Evolutionary conservation across 2,113 vertebrate species (phyloP).

Genomic region (Talpa occidentalis): DNA sequence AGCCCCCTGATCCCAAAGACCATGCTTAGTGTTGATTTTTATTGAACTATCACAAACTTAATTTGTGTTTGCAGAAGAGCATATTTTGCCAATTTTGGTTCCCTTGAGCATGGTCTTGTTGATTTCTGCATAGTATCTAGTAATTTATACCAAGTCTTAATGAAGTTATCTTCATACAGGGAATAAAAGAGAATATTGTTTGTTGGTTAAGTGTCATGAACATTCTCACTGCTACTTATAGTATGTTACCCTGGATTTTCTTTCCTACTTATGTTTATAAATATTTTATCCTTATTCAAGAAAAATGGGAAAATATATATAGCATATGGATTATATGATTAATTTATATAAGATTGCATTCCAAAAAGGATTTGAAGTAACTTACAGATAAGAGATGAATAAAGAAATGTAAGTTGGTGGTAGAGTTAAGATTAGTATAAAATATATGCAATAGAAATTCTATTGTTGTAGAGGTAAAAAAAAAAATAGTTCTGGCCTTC

Average conservation of each 20-base stretch:
- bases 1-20: neutral
- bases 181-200: neutral
- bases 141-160: neutral
- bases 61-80: neutral
- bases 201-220: neutral
- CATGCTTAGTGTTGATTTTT: neutral
- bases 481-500: neutral
- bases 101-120: neutral
- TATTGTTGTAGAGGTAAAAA: neutral
- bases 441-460: neutral
- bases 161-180: neutral
- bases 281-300: neutral
- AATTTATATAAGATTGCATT: neutral
- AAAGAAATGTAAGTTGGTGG: neutral
- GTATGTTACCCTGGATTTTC: neutral
- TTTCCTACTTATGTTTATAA: neutral
- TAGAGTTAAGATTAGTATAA: slow-evolving; percentile 8
- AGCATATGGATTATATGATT: neutral
- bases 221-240: neutral
- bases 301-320: neutral
- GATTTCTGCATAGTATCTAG: neutral
- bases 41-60: neutral
- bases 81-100: neutral
- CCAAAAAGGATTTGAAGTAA: neutral
- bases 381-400: neutral